Evolutionary conservation across 2,888 invertebrate species (phyloP).

Genomic region (Sympetrum striolatum): DNA sequence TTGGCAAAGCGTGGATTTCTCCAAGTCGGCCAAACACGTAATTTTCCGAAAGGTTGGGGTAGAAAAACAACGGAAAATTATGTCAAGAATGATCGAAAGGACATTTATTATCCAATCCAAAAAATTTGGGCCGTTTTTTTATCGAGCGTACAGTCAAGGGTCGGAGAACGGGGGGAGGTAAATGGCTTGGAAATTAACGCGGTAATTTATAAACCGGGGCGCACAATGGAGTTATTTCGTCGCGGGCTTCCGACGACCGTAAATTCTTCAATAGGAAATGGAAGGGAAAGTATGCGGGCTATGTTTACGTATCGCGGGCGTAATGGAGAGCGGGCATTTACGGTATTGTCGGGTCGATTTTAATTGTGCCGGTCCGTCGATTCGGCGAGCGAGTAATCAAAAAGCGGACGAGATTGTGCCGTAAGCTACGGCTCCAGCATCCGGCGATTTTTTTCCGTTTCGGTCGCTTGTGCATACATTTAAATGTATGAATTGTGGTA

Average conservation of each 20-base stretch:
- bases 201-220: not conserved
- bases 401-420: no score
- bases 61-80: not conserved
- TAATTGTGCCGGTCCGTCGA: not conserved
- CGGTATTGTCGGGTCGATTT: not conserved
- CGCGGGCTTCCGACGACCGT: not conserved
- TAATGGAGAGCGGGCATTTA: not conserved
- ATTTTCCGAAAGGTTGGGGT: not conserved
- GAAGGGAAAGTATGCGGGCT: not conserved
- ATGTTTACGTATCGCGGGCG: not conserved
- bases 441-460: no score
- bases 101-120: not conserved
- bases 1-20: not conserved
- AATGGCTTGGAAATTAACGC: constrained; percentile 21
- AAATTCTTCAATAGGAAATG: constrained; percentile 17
- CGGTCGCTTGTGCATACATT: no score
- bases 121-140: not conserved
- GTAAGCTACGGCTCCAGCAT: no score
- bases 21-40: not conserved
- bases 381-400: not conserved
- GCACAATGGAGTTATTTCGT: constrained; percentile 4
- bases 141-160: not conserved
- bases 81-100: not conserved
- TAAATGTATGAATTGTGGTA: no score
- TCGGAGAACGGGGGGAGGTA: not conserved